These are phyloP conservation scores for Henricia sp. DNA, from an alignment of 53 echinoderm and acorn worm species.

Conservation along the genomic window DNA sequence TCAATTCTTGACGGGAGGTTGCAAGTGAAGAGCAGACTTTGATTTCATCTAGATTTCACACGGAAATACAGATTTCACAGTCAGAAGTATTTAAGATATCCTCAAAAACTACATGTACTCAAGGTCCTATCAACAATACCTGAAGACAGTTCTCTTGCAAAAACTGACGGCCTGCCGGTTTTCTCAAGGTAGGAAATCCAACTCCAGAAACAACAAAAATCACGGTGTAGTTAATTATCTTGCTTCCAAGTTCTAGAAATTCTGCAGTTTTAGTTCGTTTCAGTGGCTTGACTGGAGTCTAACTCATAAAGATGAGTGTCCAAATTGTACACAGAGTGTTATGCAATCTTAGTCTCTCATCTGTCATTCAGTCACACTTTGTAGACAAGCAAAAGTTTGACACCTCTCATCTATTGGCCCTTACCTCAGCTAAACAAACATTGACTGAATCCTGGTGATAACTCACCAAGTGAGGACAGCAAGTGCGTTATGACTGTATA, in stretches of 20 bases:
- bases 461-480: constrained; percentile 16
- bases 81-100: no score
- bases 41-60: no score
- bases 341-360: neutral
- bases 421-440: constrained; percentile 63
- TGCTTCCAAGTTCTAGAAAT: neutral
- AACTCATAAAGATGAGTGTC: neutral
- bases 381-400: neutral
- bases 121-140: no score
- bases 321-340: neutral
- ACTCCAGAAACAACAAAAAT: neutral
- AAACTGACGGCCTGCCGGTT: neutral
- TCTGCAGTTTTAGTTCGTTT: neutral
- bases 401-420: constrained; percentile 36
- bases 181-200: neutral
- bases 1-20: no score
- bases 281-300: neutral
- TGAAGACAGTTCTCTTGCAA: neutral
- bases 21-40: no score
- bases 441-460: constrained; percentile 52
- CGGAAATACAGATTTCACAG: no score
- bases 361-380: constrained; percentile 2
- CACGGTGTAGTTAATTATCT: neutral
- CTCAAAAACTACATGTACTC: no score
- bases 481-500: neutral